Evolutionary conservation across 2,113 vertebrate genomes (phyloP).

Genomic region (Otus sunia): DNA sequence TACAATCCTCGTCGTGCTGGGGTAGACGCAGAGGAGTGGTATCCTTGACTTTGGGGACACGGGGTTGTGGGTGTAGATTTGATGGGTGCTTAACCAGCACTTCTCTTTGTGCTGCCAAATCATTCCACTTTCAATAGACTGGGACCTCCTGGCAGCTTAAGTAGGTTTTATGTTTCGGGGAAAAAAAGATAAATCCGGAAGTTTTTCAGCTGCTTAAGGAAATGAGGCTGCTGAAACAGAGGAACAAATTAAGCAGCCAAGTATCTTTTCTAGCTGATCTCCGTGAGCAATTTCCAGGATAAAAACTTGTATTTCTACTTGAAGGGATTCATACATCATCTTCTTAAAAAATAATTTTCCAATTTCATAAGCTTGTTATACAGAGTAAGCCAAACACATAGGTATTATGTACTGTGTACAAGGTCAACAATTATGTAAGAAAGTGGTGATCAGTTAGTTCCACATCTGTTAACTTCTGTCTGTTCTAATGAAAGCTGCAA

Average conservation of each 20-base stretch:
- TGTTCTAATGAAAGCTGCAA: not conserved
- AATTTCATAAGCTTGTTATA: not conserved
- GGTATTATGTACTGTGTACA: not conserved
- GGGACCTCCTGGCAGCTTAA: not conserved
- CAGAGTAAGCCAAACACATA: not conserved
- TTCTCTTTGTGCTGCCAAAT: not conserved
- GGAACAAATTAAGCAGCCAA: not conserved
- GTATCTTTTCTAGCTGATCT: not conserved
- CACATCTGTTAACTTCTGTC: not conserved
- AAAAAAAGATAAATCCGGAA: not conserved
- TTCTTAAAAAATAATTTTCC: not conserved
- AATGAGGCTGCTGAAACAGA: not conserved
- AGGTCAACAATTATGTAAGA: not conserved
- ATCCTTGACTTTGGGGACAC: not conserved
- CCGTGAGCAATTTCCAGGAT: not conserved
- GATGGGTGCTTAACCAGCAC: not conserved
- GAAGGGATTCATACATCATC: not conserved
- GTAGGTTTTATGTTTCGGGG: not conserved
- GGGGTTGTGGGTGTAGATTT: not conserved
- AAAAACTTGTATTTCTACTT: not conserved
- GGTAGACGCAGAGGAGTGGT: rapidly evolving
- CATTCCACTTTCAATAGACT: not conserved
- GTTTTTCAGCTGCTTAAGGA: not conserved
- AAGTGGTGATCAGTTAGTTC: not conserved
- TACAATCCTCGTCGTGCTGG: rapidly evolving